Percentiles rank a stretch among this genome's conserved stretches.
Conservation (phyloP, 2,888 invertebrate genomes). For the Patella pellucida region DNA sequence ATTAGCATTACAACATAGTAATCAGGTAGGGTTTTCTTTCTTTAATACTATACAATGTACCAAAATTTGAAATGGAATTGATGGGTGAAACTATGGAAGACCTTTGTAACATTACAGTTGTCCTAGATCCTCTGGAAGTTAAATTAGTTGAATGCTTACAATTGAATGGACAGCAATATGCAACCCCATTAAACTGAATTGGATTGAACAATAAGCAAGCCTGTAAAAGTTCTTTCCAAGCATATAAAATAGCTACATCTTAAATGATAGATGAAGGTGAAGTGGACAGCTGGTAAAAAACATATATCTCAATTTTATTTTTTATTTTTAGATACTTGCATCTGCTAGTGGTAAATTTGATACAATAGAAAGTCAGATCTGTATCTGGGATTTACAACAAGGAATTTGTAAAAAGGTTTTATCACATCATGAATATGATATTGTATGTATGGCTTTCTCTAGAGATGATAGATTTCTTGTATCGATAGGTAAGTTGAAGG, state of each 20-base stretch:
- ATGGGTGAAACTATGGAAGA: too few relatives aligned
- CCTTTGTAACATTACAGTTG: too few relatives aligned
- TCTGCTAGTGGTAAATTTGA: conserved; percentile 65
- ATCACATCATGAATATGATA: conserved; percentile 59
- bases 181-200: too few relatives aligned
- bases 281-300: not conserved
- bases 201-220: too few relatives aligned
- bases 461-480: conserved; percentile 67
- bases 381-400: conserved; percentile 65
- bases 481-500: conserved; percentile 61
- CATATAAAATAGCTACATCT: too few relatives aligned
- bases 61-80: too few relatives aligned
- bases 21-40: conserved; percentile 52
- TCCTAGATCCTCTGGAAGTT: too few relatives aligned
- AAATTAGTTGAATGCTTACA: too few relatives aligned
- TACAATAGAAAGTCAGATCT: conserved; percentile 62
- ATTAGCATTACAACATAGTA: conserved; percentile 65
- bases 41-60: too few relatives aligned
- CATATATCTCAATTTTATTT: not conserved
- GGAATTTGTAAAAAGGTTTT: conserved; percentile 59
- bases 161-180: too few relatives aligned
- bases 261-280: too few relatives aligned
- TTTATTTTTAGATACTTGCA: conserved; percentile 58
- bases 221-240: too few relatives aligned
- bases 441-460: conserved; percentile 65